Evolutionary conservation across 2,888 invertebrate species (phyloP).

Genomic region (Thecocarcelia acutangulata): DNA sequence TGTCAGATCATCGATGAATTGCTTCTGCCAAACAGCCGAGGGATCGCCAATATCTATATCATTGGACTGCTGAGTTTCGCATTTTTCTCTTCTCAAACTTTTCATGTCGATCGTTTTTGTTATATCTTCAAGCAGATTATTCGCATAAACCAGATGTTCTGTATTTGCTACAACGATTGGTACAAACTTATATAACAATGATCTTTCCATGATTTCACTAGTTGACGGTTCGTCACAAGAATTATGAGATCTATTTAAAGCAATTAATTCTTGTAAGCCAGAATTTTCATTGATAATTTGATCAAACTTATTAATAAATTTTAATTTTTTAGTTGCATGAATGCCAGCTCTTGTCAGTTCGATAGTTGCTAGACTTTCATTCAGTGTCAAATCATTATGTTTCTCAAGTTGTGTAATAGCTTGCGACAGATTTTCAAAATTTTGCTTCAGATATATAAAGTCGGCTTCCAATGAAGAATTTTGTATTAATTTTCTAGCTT

Average conservation of each 20-base stretch:
- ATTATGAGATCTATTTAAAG: not conserved
- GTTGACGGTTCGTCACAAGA: not conserved
- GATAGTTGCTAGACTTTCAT: constrained; percentile 40
- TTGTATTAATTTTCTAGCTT: constrained; percentile 33
- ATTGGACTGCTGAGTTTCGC: not conserved
- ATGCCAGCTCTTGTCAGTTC: not conserved
- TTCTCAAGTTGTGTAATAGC: constrained; percentile 20
- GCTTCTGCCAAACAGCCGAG: not conserved
- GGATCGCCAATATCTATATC: not conserved
- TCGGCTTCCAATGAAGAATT: constrained; percentile 15
- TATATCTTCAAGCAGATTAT: constrained; percentile 35
- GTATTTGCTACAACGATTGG: constrained; percentile 26
- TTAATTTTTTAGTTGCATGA: constrained; percentile 6
- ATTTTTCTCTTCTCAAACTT: constrained; percentile 18
- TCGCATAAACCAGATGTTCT: constrained; percentile 26
- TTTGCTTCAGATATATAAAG: constrained; percentile 37
- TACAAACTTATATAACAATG: constrained; percentile 31
- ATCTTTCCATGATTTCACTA: not conserved
- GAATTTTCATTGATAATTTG: constrained; percentile 30
- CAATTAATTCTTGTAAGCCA: constrained; percentile 30
- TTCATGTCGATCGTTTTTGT: constrained; percentile 1
- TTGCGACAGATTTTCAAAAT: constrained; percentile 21
- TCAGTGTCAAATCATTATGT: constrained; percentile 24
- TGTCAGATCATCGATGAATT: too few species aligned
- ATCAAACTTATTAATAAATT: constrained; percentile 41